phyloP scores from a whole-genome alignment of 2,888 invertebrate genomes.

The Mactromeris polynyma region DNA sequence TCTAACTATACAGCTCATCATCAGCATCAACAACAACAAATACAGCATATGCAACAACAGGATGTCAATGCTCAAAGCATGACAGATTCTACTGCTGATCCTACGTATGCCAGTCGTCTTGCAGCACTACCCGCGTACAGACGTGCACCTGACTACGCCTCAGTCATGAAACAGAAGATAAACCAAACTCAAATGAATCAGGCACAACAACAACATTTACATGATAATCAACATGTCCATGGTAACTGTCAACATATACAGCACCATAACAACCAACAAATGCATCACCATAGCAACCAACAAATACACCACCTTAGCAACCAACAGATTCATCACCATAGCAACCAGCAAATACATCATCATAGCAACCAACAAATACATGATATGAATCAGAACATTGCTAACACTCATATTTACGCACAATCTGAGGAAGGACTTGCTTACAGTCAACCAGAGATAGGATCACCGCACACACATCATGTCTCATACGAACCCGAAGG shows the following conservation, averaged over 20 bases:
- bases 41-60: conserved; percentile 50
- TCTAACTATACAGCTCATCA: conserved; percentile 28
- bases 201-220: conserved; percentile 26
- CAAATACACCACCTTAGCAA: conserved; percentile 58
- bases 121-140: conserved; percentile 88
- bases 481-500: conserved; percentile 62
- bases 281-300: conserved; percentile 48
- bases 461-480: conserved; percentile 34
- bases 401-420: conserved; percentile 78
- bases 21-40: conserved; percentile 49
- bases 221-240: conserved; percentile 28
- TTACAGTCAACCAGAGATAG: conserved; percentile 73
- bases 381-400: conserved; percentile 71
- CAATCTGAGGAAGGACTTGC: conserved; percentile 71
- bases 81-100: conserved; percentile 63
- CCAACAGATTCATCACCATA: conserved; percentile 61
- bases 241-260: not conserved
- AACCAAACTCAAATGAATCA: conserved; percentile 64
- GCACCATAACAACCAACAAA: conserved; percentile 28
- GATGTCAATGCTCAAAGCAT: conserved; percentile 37
- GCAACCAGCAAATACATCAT: conserved; percentile 46
- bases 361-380: conserved; percentile 67
- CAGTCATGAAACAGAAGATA: conserved; percentile 92
- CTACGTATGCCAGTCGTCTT: conserved; percentile 74
- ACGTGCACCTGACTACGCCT: conserved; percentile 97